Percentiles rank a stretch among this genome's conserved stretches.
These are phyloP conservation scores for Dryobotodes eremita DNA, from an alignment of 2,888 invertebrate species.

Conservation along the genomic window DNA sequence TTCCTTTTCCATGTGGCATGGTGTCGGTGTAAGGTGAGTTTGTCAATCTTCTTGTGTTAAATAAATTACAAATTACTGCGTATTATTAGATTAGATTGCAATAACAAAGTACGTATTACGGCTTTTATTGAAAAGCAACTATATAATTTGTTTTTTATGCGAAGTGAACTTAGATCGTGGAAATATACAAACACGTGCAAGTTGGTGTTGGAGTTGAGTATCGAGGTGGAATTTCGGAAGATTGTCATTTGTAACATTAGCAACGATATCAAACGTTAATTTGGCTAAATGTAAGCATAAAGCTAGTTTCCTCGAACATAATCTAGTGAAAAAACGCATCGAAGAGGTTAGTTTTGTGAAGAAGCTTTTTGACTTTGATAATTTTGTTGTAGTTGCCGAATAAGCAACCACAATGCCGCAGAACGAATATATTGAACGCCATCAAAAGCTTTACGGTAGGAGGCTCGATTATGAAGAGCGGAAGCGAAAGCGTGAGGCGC, in stretches of 20 bases:
- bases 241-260: constrained; percentile 7
- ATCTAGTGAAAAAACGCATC: constrained; percentile 34
- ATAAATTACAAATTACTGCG: constrained; percentile 71
- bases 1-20: constrained; percentile 90
- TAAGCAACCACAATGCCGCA: constrained; percentile 96
- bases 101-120: constrained; percentile 34
- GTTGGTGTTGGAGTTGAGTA: constrained; percentile 36
- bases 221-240: constrained; percentile 41
- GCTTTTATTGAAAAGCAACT: constrained; percentile 18
- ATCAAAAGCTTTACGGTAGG: constrained; percentile 98
- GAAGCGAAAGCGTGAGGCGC: constrained; percentile 98
- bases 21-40: constrained; percentile 90
- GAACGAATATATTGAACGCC: constrained; percentile 99
- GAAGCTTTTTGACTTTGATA: constrained; percentile 75
- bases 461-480: constrained; percentile 99
- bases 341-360: constrained; percentile 61
- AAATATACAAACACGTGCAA: constrained; percentile 59
- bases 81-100: constrained; percentile 59
- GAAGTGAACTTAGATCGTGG: constrained; percentile 29
- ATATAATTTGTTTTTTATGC: constrained; percentile 4
- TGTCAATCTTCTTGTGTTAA: constrained; percentile 72
- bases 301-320: not conserved
- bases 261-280: not conserved
- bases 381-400: constrained; percentile 90
- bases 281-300: not conserved